Evolutionary conservation across 2,113 vertebrate genomes (phyloP).

Genomic region (Raja brachyura): DNA sequence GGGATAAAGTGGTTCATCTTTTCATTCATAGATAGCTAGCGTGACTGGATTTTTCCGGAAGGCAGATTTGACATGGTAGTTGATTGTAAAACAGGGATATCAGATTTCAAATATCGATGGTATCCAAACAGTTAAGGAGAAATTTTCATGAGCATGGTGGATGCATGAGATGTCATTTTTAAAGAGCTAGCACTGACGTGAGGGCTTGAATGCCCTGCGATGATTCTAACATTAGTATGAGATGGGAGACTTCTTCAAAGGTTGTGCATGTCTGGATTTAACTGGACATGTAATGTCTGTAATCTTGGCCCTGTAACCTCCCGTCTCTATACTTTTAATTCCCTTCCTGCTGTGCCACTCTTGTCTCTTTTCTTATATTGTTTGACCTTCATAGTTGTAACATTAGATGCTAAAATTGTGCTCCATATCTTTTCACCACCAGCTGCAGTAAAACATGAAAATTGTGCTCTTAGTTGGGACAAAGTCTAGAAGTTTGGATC

Average conservation of each 20-base stretch:
- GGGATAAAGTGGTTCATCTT: not conserved
- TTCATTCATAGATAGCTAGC: not conserved
- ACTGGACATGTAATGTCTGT: not conserved
- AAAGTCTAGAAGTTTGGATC: not conserved
- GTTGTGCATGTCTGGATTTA: not conserved
- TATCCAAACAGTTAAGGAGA: not conserved
- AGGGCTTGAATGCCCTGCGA: not conserved
- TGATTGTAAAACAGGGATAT: not conserved
- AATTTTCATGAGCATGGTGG: not conserved
- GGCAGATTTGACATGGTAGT: not conserved
- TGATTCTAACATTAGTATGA: not conserved
- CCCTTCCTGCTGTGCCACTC: too few relatives aligned
- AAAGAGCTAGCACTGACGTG: too few relatives aligned
- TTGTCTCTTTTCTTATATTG: not conserved
- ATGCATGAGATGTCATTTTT: too few relatives aligned
- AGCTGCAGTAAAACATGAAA: not conserved
- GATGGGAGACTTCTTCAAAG: not conserved
- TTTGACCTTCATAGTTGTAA: not conserved
- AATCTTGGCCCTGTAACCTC: not conserved
- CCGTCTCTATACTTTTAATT: not conserved
- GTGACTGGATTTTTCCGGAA: not conserved
- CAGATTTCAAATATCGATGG: not conserved
- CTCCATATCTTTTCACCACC: not conserved
- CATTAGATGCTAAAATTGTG: not conserved
- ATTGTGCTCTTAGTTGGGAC: not conserved